These are phyloP conservation scores for Acleris holmiana DNA, from an alignment of 2,888 invertebrate genomes.

Conservation along the genomic window DNA sequence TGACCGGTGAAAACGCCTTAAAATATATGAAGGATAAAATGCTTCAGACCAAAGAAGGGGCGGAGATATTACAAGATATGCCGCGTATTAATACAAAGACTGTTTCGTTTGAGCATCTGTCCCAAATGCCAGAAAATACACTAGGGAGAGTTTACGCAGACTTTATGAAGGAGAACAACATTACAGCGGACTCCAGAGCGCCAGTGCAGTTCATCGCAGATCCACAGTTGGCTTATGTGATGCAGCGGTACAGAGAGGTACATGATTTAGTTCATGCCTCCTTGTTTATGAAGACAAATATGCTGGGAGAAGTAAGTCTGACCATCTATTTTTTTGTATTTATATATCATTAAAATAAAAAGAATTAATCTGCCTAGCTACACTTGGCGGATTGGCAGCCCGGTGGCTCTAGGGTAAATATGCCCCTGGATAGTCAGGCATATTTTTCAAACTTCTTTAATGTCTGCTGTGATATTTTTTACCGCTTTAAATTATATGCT, in stretches of 20 bases:
- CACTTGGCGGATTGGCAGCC: too few relatives aligned
- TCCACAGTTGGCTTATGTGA: conserved; percentile 95
- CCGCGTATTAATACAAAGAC: conserved; percentile 95
- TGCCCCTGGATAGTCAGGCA: too few relatives aligned
- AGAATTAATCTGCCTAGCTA: too few relatives aligned
- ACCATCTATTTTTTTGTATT: too few relatives aligned
- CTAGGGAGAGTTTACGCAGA: conserved; percentile 94
- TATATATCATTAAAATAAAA: too few relatives aligned
- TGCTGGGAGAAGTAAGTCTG: conserved; percentile 89
- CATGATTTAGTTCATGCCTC: conserved; percentile 97
- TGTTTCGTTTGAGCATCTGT: conserved; percentile 89
- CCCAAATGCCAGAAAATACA: conserved; percentile 89
- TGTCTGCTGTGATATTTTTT: too few relatives aligned
- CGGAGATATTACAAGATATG: conserved; percentile 88
- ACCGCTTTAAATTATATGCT: too few relatives aligned
- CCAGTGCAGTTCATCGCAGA: conserved; percentile 97
- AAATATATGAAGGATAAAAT: conserved; percentile 89
- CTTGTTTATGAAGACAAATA: conserved; percentile 96
- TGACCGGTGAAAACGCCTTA: conserved; percentile 90
- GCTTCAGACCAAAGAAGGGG: conserved; percentile 90
- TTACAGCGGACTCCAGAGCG: conserved; percentile 95
- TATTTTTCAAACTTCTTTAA: too few relatives aligned
- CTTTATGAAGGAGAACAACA: conserved; percentile 93
- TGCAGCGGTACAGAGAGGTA: conserved; percentile 98
- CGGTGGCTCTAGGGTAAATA: too few relatives aligned